Conservation (phyloP, 1,140 invertebrate species). For the Spodoptera litura region DNA sequence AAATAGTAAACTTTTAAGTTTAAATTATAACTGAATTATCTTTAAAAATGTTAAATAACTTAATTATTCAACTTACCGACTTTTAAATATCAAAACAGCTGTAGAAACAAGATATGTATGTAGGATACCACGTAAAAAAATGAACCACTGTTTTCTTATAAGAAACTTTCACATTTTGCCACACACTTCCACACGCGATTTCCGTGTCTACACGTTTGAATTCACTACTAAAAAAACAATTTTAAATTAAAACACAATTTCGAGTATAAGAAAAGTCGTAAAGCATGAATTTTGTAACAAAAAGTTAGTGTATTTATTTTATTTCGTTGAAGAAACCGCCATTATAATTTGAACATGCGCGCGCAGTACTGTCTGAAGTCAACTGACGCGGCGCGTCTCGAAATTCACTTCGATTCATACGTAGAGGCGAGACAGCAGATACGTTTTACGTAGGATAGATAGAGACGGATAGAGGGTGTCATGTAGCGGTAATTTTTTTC, state of each 20-base stretch:
- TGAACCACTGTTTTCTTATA: conserved; percentile 51
- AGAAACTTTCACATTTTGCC: conserved; percentile 60
- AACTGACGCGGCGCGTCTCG: conserved; percentile 69
- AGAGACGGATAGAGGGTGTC: conserved; percentile 72
- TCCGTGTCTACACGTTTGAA: conserved; percentile 24
- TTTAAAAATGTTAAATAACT: background rate
- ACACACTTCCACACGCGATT: conserved; percentile 51
- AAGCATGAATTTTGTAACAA: conserved; percentile 19
- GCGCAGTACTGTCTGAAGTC: conserved; percentile 62
- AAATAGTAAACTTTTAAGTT: background rate
- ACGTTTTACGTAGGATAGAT: conserved; percentile 50
- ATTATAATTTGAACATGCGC: conserved; percentile 66
- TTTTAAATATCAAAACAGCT: conserved; percentile 36
- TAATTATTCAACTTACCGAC: conserved; percentile 35
- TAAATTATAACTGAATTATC: background rate
- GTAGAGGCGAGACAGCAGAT: conserved; percentile 66
- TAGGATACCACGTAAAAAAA: conserved; percentile 51
- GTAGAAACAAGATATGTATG: conserved; percentile 47
- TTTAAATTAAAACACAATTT: conserved; percentile 27
- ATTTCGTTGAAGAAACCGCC: conserved; percentile 50
- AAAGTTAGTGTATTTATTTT: conserved; percentile 30
- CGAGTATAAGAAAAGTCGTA: background rate
- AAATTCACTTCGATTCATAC: conserved; percentile 62
- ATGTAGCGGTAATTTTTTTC: conserved; percentile 84
- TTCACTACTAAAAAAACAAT: conserved; percentile 13